Conservation (phyloP, 2,888 invertebrate species). For the Cordilura impudica region DNA sequence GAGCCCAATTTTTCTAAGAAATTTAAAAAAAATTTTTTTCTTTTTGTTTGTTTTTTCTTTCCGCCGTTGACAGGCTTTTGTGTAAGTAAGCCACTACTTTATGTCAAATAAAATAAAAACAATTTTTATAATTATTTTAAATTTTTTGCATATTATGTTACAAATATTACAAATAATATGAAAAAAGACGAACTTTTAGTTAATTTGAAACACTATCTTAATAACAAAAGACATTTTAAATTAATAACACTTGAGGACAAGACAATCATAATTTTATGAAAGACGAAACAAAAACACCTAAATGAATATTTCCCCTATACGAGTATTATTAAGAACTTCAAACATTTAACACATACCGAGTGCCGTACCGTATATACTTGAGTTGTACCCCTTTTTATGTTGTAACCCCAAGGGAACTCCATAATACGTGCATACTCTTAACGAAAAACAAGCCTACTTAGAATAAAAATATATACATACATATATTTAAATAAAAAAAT, state of each 20-base stretch:
- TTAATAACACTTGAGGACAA: slow-evolving; percentile 61
- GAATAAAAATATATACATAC: slow-evolving; percentile 43
- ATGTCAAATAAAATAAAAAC: too few species aligned
- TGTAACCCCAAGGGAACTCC: slow-evolving; percentile 51
- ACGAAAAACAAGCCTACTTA: slow-evolving; percentile 43
- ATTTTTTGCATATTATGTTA: too few species aligned
- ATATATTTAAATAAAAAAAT: neutral
- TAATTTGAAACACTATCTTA: slow-evolving; percentile 43
- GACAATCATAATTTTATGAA: slow-evolving; percentile 60
- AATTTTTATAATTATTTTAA: too few species aligned
- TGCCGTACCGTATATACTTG: slow-evolving; percentile 39
- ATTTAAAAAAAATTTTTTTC: too few species aligned
- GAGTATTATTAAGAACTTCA: slow-evolving; percentile 38
- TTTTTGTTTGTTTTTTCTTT: too few species aligned
- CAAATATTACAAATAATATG: too few species aligned
- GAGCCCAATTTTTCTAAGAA: too few species aligned
- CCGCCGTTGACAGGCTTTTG: too few species aligned
- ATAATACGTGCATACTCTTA: slow-evolving; percentile 36
- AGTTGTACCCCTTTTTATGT: slow-evolving; percentile 36
- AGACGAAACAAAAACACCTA: slow-evolving; percentile 45
- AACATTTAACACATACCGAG: slow-evolving; percentile 33
- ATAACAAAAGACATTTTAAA: slow-evolving; percentile 37
- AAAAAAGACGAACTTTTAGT: too few species aligned
- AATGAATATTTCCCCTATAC: slow-evolving; percentile 45
- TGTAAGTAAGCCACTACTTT: too few species aligned